phyloP scores from a whole-genome alignment of 2,113 vertebrate species.

The Haplochromis vanheusdeni region DNA sequence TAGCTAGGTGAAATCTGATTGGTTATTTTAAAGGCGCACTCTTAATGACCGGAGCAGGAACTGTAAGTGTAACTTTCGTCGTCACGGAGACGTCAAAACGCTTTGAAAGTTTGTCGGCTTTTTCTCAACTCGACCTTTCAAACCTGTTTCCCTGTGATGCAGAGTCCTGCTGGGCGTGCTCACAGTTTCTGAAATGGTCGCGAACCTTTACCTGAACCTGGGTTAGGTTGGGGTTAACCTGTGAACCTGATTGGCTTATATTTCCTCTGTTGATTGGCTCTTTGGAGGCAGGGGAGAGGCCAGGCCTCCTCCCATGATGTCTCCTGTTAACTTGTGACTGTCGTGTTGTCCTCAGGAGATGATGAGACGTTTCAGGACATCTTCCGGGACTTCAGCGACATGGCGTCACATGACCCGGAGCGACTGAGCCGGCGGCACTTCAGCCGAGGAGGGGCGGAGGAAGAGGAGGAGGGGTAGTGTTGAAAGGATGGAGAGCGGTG shows the following conservation, averaged over 20 bases:
- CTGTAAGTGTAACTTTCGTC: no score
- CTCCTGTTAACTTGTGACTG: neutral
- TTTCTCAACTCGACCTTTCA: neutral
- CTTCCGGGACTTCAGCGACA: slow-evolving; percentile 74
- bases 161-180: neutral
- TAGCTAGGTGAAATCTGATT: neutral
- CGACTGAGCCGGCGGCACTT: slow-evolving; percentile 58
- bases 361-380: slow-evolving; percentile 77
- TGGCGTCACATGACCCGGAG: slow-evolving; percentile 74
- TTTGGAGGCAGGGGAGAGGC: neutral
- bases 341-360: slow-evolving; percentile 51
- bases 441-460: neutral
- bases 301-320: neutral
- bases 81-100: neutral
- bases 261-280: neutral
- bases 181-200: neutral
- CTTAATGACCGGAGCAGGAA: neutral
- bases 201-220: neutral
- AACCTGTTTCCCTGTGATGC: neutral
- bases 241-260: neutral
- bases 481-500: neutral
- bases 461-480: neutral
- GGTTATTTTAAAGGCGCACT: neutral
- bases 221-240: neutral
- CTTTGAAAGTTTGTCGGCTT: neutral